phyloP scores from a whole-genome alignment of 2,888 invertebrate genomes.

The Torymus tubicola region DNA sequence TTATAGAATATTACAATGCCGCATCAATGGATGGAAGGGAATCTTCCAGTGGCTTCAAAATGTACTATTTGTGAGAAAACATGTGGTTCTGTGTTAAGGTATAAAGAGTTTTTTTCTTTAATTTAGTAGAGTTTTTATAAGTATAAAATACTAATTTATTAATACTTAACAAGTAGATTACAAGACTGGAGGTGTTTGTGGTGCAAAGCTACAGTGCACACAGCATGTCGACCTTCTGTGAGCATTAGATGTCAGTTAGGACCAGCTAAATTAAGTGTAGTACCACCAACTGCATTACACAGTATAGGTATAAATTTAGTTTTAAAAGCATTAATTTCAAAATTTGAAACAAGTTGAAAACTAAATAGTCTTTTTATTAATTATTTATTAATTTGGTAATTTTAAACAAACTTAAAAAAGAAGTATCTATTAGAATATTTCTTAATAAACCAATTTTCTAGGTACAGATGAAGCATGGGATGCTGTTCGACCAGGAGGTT shows the following conservation, averaged over 20 bases:
- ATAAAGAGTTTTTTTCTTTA: constrained; percentile 41
- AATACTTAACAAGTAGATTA: constrained; percentile 78
- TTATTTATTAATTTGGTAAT: background rate
- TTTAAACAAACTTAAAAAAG: background rate
- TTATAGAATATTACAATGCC: constrained; percentile 92
- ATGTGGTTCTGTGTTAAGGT: constrained; percentile 96
- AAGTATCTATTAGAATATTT: constrained; percentile 16
- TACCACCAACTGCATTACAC: constrained; percentile 95
- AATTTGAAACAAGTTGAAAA: background rate
- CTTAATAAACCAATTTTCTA: constrained; percentile 56
- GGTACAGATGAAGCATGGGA: constrained; percentile 94
- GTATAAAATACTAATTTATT: too few species aligned
- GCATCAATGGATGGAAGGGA: constrained; percentile 99
- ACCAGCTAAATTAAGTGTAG: constrained; percentile 92
- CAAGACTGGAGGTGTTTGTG: constrained; percentile 98
- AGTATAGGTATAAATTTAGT: constrained; percentile 81
- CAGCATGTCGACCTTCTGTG: constrained; percentile 90
- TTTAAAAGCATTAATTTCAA: too few species aligned
- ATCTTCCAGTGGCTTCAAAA: constrained; percentile 95
- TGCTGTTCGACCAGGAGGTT: constrained; percentile 82
- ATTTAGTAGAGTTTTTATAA: too few species aligned
- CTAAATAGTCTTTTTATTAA: constrained; percentile 3
- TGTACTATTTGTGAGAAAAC: constrained; percentile 96
- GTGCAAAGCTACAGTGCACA: constrained; percentile 95
- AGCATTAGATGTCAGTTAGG: constrained; percentile 90